A percentile compares a stretch with the other conserved stretches of the same genome.
These are phyloP conservation scores for Hypercompe scribonia DNA, from an alignment of 2,888 invertebrate genomes.

Conservation along the genomic window DNA sequence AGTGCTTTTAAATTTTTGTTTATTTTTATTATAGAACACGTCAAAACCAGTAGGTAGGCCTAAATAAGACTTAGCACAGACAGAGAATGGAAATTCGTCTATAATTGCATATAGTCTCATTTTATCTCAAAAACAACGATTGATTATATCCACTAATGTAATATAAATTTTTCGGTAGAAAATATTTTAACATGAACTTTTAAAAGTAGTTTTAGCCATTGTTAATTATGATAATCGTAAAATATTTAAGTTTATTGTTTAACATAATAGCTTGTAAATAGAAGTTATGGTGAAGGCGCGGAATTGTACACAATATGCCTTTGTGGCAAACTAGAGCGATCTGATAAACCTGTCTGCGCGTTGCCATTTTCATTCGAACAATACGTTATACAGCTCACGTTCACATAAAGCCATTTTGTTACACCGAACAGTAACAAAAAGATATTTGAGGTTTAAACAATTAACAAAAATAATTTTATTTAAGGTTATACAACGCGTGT, in stretches of 20 bases:
- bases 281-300: slow-evolving; percentile 28
- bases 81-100: not conserved
- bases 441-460: not conserved
- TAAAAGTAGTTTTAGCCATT: not conserved
- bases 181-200: not conserved
- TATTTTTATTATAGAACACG: not conserved
- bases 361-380: slow-evolving; percentile 51
- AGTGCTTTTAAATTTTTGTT: not conserved
- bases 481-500: not conserved
- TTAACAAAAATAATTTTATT: not conserved
- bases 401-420: slow-evolving; percentile 45
- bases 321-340: slow-evolving; percentile 54
- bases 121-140: not conserved
- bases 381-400: slow-evolving; percentile 45
- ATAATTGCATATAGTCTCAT: not conserved
- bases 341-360: slow-evolving; percentile 50
- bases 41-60: no score
- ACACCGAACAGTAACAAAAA: slow-evolving; percentile 42
- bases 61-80: not conserved
- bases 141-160: not conserved
- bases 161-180: not conserved
- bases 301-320: slow-evolving; percentile 43
- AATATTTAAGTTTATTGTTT: slow-evolving; percentile 33
- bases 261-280: slow-evolving; percentile 28
- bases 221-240: not conserved